A percentile compares a stretch with the other conserved stretches of the same genome.
Conservation (phyloP, 2,888 invertebrate genomes). For the Venustoraphidia nigricollis region DNA sequence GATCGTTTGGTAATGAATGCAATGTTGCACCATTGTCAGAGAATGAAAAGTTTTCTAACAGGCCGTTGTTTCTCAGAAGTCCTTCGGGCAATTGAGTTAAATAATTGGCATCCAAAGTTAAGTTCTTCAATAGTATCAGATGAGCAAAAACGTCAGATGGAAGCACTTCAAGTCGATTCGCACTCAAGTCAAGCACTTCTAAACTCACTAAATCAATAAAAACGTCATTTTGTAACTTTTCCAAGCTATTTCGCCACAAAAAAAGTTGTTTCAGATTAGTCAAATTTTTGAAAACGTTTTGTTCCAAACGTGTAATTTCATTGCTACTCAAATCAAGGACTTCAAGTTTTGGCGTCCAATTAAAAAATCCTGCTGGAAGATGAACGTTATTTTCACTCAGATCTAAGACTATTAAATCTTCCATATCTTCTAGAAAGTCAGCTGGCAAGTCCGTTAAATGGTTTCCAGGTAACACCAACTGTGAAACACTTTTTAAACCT, state of each 20-base stretch:
- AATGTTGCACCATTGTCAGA: constrained; percentile 41
- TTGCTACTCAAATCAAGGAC: constrained; percentile 52
- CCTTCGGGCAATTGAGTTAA: constrained; percentile 43
- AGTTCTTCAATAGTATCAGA: constrained; percentile 39
- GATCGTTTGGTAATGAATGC: constrained; percentile 36
- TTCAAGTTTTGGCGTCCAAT: constrained; percentile 25
- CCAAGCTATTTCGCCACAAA: constrained; percentile 52
- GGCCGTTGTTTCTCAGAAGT: constrained; percentile 28
- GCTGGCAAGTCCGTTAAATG: constrained; percentile 41
- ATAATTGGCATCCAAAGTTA: constrained; percentile 53
- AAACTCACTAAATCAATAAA: constrained; percentile 47
- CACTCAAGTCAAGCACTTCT: constrained; percentile 48
- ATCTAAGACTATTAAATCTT: constrained; percentile 45
- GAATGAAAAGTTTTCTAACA: constrained; percentile 30
- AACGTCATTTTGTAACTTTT: constrained; percentile 41
- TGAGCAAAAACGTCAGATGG: constrained; percentile 43
- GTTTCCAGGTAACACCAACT: constrained; percentile 42
- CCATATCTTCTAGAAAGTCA: constrained; percentile 42
- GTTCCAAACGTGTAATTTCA: constrained; percentile 41
- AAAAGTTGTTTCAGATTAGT: constrained; percentile 43
- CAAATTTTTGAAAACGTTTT: constrained; percentile 43
- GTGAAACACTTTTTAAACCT: constrained; percentile 36
- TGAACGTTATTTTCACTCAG: constrained; percentile 40
- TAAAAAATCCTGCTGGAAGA: constrained; percentile 19
- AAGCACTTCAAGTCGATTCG: constrained; percentile 47